A percentile compares a stretch with the other conserved stretches of the same genome.
Conservation (phyloP, 2,888 invertebrate genomes). For the Drymonia ruficornis region DNA sequence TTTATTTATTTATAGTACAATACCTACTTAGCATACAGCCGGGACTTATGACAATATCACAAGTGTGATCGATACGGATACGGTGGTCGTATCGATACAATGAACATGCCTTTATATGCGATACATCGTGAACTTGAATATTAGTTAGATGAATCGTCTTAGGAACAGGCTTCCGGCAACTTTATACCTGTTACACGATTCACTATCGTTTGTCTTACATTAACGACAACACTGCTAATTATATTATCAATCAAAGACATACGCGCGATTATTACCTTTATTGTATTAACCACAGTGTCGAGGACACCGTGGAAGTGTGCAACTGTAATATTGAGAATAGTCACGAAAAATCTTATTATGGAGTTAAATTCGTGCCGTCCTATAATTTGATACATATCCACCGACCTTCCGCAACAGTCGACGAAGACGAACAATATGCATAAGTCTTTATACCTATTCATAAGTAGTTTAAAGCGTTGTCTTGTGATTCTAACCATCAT, state of each 20-base stretch:
- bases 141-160: constrained; percentile 48
- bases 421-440: not conserved
- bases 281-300: not conserved
- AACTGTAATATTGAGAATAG: not conserved
- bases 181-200: constrained; percentile 39
- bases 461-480: too few relatives aligned
- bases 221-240: constrained; percentile 2
- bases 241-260: not conserved
- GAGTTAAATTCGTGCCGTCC: not conserved
- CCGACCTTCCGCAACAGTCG: not conserved
- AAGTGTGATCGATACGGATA: not conserved
- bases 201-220: constrained; percentile 6
- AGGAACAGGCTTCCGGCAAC: constrained; percentile 50
- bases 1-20: too few relatives aligned
- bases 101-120: constrained; percentile 2
- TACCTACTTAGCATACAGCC: too few relatives aligned
- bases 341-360: not conserved
- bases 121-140: constrained; percentile 28
- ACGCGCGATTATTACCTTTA: not conserved
- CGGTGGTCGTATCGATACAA: not conserved
- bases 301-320: not conserved
- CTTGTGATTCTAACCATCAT: too few relatives aligned
- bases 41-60: too few relatives aligned
- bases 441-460: not conserved
- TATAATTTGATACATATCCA: constrained; percentile 2